A percentile compares a stretch with the other conserved stretches of the same genome.
phyloP scores from a whole-genome alignment of 2,113 vertebrate species.

The Perca flavescens region DNA sequence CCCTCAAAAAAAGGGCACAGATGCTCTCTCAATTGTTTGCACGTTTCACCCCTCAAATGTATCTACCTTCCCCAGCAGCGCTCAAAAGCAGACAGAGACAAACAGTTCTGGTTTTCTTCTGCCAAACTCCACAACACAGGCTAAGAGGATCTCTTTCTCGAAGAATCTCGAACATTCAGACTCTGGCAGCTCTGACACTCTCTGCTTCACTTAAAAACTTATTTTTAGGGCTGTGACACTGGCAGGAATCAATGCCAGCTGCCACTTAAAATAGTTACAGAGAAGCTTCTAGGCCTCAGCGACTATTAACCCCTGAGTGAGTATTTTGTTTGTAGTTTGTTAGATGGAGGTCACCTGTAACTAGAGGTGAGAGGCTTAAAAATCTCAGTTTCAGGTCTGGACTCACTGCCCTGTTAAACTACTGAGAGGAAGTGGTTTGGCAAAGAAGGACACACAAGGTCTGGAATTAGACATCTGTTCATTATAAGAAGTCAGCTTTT shows the following conservation, averaged over 20 bases:
- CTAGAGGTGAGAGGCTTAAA: conserved; percentile 38
- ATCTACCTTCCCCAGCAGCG: background rate
- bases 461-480: conserved; percentile 67
- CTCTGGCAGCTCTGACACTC: conserved; percentile 38
- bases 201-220: conserved; percentile 26
- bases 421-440: conserved; percentile 66
- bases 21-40: conserved; percentile 6
- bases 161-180: conserved; percentile 55
- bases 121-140: conserved; percentile 39
- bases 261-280: conserved; percentile 42
- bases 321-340: conserved; percentile 27
- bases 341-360: conserved; percentile 43
- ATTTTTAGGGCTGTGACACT: conserved; percentile 58
- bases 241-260: conserved; percentile 50
- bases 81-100: conserved; percentile 2
- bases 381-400: conserved; percentile 43
- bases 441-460: conserved; percentile 39
- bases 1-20: conserved; percentile 10
- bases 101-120: conserved; percentile 15
- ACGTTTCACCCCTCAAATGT: conserved; percentile 23
- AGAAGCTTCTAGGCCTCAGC: conserved; percentile 27
- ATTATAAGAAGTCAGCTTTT: conserved; percentile 48
- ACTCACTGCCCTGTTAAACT: conserved; percentile 23
- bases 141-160: background rate
- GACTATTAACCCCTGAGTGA: conserved; percentile 11